phyloP scores from a whole-genome alignment of 2,888 invertebrate genomes.

The Cosmia pyralina region DNA sequence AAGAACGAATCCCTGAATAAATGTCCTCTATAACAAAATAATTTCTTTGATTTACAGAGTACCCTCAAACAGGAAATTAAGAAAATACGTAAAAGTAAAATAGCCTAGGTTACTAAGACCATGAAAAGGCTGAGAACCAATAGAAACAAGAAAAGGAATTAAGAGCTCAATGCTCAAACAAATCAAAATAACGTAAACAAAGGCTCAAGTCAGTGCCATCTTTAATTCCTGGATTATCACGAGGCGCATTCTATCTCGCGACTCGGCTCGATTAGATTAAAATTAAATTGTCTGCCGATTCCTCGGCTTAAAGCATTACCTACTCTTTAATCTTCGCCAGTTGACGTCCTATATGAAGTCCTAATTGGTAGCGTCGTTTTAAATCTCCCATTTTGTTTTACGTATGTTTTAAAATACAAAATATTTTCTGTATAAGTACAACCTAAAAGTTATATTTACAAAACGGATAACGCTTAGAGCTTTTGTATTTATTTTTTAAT shows the following conservation, averaged over 20 bases:
- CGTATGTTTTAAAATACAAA: constrained; percentile 14
- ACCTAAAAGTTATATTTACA: constrained; percentile 25
- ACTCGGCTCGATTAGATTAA: constrained; percentile 54
- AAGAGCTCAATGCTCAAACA: constrained; percentile 10
- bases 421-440: background rate
- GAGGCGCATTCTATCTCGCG: constrained; percentile 47
- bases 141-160: background rate
- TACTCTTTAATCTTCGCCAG: constrained; percentile 54
- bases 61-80: background rate
- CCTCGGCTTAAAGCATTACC: constrained; percentile 47
- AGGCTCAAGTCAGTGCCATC: constrained; percentile 32
- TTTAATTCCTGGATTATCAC: constrained; percentile 59
- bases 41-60: background rate
- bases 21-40: background rate
- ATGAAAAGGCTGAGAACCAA: background rate
- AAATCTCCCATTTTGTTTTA: constrained; percentile 35
- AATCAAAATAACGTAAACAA: constrained; percentile 47
- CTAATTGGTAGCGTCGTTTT: constrained; percentile 49
- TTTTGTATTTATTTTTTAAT: constrained; percentile 42
- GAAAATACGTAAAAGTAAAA: background rate
- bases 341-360: constrained; percentile 51
- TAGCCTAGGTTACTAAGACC: background rate
- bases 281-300: constrained; percentile 64
- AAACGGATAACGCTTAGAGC: constrained; percentile 23
- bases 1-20: no score